These are phyloP conservation scores for Sphecodes monilicornis DNA, from an alignment of 2,888 invertebrate species.

Conservation along the genomic window DNA sequence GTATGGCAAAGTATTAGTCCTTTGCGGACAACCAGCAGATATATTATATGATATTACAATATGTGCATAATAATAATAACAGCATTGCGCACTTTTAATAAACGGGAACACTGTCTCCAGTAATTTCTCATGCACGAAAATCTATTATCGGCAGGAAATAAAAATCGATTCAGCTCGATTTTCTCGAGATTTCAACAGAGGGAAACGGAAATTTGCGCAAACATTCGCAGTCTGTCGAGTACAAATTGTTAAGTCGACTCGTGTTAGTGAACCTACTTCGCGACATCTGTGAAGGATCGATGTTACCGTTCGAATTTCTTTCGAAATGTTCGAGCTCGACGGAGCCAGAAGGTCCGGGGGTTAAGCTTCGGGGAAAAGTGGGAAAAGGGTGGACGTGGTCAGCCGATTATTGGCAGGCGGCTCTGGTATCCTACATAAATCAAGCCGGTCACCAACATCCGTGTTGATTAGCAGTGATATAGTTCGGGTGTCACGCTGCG, in stretches of 20 bases:
- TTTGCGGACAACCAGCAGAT: not conserved
- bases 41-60: not conserved
- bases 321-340: constrained; percentile 13
- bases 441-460: constrained; percentile 69
- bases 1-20: not conserved
- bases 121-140: not conserved
- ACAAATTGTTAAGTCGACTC: constrained; percentile 27
- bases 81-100: not conserved
- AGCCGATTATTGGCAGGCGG: constrained; percentile 70
- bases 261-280: constrained; percentile 13
- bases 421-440: constrained; percentile 71
- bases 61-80: not conserved
- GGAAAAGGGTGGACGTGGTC: constrained; percentile 34
- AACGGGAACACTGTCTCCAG: not conserved
- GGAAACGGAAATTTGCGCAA: not conserved
- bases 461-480: constrained; percentile 75
- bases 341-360: not conserved
- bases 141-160: not conserved
- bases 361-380: constrained; percentile 22
- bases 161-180: not conserved
- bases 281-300: constrained; percentile 5
- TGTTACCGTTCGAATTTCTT: constrained; percentile 7
- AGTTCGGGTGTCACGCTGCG: constrained; percentile 68
- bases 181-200: not conserved
- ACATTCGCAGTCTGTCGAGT: not conserved